Evolutionary conservation across 2,113 vertebrate genomes (phyloP).

Genomic region (Nothobranchius furzeri): DNA sequence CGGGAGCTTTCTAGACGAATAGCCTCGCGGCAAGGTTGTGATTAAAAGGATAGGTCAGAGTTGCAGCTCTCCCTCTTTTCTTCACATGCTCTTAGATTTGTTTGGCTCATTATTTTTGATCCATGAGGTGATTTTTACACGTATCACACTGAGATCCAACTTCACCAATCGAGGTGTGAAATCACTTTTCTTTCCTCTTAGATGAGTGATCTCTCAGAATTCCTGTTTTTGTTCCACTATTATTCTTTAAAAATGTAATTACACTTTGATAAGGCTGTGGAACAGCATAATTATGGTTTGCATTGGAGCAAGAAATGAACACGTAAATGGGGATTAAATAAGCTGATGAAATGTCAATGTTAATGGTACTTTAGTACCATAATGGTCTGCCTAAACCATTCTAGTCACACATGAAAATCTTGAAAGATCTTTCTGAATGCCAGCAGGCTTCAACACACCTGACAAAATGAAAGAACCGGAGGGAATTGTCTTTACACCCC

Average conservation of each 20-base stretch:
- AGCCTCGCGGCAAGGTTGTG: background rate
- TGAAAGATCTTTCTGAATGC: constrained; percentile 4
- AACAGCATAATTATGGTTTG: constrained; percentile 23
- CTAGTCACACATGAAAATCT: background rate
- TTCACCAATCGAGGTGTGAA: background rate
- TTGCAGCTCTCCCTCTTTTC: background rate
- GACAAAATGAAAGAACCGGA: constrained; percentile 30
- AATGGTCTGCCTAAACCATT: background rate
- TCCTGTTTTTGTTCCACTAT: background rate
- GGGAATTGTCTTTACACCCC: constrained; percentile 30
- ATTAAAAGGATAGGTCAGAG: constrained; percentile 33
- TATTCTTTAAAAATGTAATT: constrained; percentile 10
- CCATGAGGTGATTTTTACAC: background rate
- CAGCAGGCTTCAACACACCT: constrained; percentile 31
- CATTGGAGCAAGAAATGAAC: background rate
- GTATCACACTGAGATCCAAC: background rate
- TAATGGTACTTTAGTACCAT: background rate
- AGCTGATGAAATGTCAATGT: background rate
- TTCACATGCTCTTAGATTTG: constrained; percentile 3
- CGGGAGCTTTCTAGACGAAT: background rate
- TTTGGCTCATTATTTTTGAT: constrained; percentile 8
- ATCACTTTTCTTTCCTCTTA: background rate
- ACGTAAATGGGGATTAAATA: constrained; percentile 6
- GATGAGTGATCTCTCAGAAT: constrained; percentile 1
- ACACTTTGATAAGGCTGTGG: background rate